Conservation (phyloP, 2,113 vertebrate species). For the Cygnus atratus region DNA sequence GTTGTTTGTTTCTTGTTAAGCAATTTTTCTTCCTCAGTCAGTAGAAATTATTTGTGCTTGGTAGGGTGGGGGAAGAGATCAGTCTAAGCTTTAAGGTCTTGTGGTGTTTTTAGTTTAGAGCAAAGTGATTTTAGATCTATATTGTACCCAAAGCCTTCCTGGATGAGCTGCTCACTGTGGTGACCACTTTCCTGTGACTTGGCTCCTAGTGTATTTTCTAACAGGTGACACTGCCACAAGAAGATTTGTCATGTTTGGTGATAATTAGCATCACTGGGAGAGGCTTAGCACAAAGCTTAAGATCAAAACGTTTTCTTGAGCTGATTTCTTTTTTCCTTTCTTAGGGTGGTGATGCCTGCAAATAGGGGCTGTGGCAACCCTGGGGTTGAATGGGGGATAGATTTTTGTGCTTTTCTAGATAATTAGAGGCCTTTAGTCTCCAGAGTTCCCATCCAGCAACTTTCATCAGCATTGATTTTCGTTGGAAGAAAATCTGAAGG, state of each 20-base stretch:
- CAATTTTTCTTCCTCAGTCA: background rate
- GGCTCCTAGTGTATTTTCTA: background rate
- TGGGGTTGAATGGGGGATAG: background rate
- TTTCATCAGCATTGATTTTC: constrained; percentile 14
- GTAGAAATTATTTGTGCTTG: background rate
- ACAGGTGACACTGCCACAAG: background rate
- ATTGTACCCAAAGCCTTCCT: background rate
- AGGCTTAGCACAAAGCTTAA: background rate
- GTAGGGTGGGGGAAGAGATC: background rate
- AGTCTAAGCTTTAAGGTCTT: background rate
- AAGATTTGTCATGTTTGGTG: background rate
- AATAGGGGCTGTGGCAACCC: background rate
- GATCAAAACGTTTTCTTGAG: background rate
- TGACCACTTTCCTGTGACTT: background rate
- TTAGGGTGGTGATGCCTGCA: background rate
- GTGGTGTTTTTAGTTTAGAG: background rate
- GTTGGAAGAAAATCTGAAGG: background rate
- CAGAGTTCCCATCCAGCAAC: background rate
- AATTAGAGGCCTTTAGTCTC: background rate
- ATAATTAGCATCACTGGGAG: background rate
- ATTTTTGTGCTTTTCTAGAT: background rate
- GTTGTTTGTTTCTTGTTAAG: background rate
- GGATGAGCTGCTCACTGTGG: background rate
- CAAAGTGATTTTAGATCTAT: background rate
- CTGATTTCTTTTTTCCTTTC: background rate